Base-by-base conservation (phyloP, 2,797 vertebrate genomes). In the Artibeus jamaicensis region DNA sequence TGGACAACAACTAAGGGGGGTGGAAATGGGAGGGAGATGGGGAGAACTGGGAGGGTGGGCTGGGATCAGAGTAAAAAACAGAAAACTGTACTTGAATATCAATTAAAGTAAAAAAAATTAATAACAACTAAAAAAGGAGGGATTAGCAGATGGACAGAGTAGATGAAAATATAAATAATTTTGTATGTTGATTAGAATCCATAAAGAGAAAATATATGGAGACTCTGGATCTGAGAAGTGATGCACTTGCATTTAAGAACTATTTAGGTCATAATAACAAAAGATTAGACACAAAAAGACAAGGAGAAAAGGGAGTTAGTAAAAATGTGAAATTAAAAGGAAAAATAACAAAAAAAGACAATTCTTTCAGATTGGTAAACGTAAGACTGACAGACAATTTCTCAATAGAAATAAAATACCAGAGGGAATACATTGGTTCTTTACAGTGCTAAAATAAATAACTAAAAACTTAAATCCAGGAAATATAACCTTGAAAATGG, bases 141-240 rank as follows among this genome's bases (percentile, higher is more conserved):
- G 29, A 0, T 3, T 34, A n/a, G 1, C 34, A 7, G 9, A 39
- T 90, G 8, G 1, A 8, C 11, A 48, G 7, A 67, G 2, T 48
- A 46, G 21, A 79, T 14, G 18, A 91, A 95, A 94, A 70, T 29
- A 67, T 37, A 55, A 89, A 73, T 24, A 71, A 37, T 62, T 85
- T 50, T 22, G n/a, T 18, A 44, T 53, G 6, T 57, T 46, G 57
- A 39, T 62, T 79, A 22, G 19, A 48, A 50, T 79, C 16, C 16
- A 2, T 19, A n/a, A 79, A 74, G 9, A 24, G 34, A 79, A 67
- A 73, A 24, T 42, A 5, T 11, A 65, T 24, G 9, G 11, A 62
- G n/a, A 21, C 8, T 42, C 26, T 55, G 22, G 32, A 24, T 18
- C 42, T 74, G 42, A 74, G 53, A 91, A 79, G 39, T 15, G 37